Conservation (phyloP, 2,888 invertebrate species). For the Protodeltote pygarga region DNA sequence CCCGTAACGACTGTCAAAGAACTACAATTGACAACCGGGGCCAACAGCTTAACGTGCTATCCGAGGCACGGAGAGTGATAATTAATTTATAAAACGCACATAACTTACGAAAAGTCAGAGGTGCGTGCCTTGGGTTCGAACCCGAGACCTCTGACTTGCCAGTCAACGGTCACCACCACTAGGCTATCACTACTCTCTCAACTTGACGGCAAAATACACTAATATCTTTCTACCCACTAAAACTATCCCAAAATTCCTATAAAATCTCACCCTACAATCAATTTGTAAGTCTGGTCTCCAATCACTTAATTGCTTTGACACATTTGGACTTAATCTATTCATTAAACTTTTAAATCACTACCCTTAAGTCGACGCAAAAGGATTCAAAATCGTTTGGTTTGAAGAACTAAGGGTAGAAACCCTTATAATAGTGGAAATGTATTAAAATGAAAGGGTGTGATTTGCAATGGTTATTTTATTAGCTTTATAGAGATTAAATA, state of each 20-base stretch:
- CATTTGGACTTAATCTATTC: conserved; percentile 59
- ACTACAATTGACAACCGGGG: too few relatives aligned
- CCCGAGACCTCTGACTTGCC: too few relatives aligned
- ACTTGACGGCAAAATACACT: too few relatives aligned
- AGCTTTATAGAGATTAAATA: conserved; percentile 76
- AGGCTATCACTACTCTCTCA: too few relatives aligned
- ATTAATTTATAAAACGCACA: too few relatives aligned
- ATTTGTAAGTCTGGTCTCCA: conserved; percentile 59
- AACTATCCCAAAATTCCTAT: conserved; percentile 27
- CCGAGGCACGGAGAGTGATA: too few relatives aligned
- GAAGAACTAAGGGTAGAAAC: conserved; percentile 34
- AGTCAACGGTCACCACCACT: too few relatives aligned
- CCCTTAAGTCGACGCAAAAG: conserved; percentile 2
- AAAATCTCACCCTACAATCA: conserved; percentile 30
- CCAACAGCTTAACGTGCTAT: too few relatives aligned
- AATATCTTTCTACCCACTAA: conserved; percentile 2
- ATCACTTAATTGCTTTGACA: conserved; percentile 82
- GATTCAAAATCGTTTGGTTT: conserved; percentile 21
- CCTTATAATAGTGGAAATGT: conserved; percentile 65
- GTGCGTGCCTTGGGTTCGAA: too few relatives aligned
- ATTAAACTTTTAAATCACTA: conserved; percentile 16
- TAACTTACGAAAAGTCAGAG: too few relatives aligned
- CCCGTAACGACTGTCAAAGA: too few relatives aligned
- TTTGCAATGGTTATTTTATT: conserved; percentile 83
- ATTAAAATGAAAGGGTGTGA: conserved; percentile 79